Evolutionary conservation across 2,888 invertebrate species (phyloP), one percentile per base, ranked within the genome.

Genomic region (Cantharis rufa): DNA sequence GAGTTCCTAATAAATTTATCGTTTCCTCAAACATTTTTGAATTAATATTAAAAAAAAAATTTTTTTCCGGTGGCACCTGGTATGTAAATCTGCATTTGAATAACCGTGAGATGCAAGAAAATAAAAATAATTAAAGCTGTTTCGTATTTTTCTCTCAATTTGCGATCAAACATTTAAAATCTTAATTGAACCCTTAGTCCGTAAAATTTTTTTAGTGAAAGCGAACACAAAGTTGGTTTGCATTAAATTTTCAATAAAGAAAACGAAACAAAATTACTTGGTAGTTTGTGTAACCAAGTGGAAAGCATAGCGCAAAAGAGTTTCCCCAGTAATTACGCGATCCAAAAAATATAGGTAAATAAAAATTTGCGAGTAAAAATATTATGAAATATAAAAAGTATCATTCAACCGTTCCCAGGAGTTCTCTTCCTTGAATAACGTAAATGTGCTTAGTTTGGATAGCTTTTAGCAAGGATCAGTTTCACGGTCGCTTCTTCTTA

Each of bases 381-480:
- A 74, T 74, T 63, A 69, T 74, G 72, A 77, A 74, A 77, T 77
- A 77, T 77, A 75, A 78, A 78, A 78, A 76, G 76, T 73, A 73
- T 78, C 78, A 73, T 76, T 76, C 74, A 48, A 78, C 63, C 70
- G 75, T 69, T 76, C 78, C 78, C 76, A 28, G 62, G 76, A 76
- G 78, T 62, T 76, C 74, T 48, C 77, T 75, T 74, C 48, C 75
- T 75, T 75, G 81, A 80, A 81, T 81, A 79, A 80, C 72, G 79
- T 72, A 81, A 80, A 80, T 81, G 81, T 81, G 80, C 80, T 80
- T 80, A 79, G 79, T 75, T 80, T 80, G 78, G 81, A 80, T 79
- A 78, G 77, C 81, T 81, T 80, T 78, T 80, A 80, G 78, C 77
- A 79, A 74, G 80, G 74, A 71, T 75, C 77, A 75, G 78, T 79